Base-by-base conservation (phyloP, 2,888 invertebrate species). In the Cataglyphis altisquamis region DNA sequence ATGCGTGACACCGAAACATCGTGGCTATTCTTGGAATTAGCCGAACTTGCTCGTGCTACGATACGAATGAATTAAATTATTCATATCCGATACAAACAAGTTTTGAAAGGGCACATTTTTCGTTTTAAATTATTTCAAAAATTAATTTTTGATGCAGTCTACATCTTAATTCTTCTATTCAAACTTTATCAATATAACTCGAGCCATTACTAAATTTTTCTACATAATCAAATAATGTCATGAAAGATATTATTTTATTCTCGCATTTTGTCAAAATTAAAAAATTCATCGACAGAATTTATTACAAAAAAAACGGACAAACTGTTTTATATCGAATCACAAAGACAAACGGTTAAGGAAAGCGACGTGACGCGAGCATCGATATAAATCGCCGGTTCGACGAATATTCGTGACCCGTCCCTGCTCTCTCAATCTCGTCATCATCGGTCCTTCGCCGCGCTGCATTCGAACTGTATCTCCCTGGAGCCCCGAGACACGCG, bases 381-480 rank as follows among this genome's bases (percentile, higher is more conserved):
- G 48, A 48, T 48, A 45, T 45, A 18, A 32, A 48, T 80, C 32
- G 39, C 29, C 36, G n/a, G 18, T 45, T 36, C n/a, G 63, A 48
- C 64, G 66, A 83, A 74, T 72, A 80, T 84, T 85, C 84, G 83
- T 86, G 83, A n/a, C 8, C 64, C 74, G 81, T 73, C 81, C 63
- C 73, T 84, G 66, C 77, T 72, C 48, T 84, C 29, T 87, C 85
- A 80, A 52, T 80, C 67, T 68, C 63, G 70, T 67, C 73, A 55
- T 81, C 85, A 82, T 84, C 78, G 78, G 75, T 83, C 72, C 55
- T 75, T 52, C 29, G 66, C 52, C 55, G 62, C 60, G 62, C 32
- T 66, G 82, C 82, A 72, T 85, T 83, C 84, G 84, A 84, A 80
- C 64, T 67, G 74, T 75, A 83, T 66, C 73, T 84, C 63, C 45